Percentiles rank a stretch among this genome's conserved stretches.
Conservation (phyloP, 2,113 vertebrate species). For the Calonectris borealis region DNA sequence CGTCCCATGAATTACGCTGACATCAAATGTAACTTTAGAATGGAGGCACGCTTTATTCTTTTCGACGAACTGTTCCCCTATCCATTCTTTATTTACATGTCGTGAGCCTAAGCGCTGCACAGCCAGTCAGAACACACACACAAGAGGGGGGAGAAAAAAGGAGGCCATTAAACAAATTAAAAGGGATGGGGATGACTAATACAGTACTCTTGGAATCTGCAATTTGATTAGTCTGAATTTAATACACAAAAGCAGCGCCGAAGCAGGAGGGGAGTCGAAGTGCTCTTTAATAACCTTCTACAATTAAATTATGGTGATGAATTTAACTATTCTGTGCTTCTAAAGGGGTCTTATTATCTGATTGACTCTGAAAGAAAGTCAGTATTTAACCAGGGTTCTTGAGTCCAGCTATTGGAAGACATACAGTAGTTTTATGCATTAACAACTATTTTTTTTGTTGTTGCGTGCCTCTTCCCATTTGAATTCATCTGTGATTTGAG, state of each 20-base stretch:
- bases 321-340: constrained; percentile 76
- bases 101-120: constrained; percentile 68
- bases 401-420: constrained; percentile 53
- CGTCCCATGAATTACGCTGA: constrained; percentile 78
- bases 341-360: constrained; percentile 76
- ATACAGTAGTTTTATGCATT: constrained; percentile 57
- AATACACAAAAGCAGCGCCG: constrained; percentile 79
- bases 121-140: constrained; percentile 68
- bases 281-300: constrained; percentile 81
- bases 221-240: constrained; percentile 85
- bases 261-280: constrained; percentile 76
- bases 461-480: constrained; percentile 15
- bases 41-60: constrained; percentile 79
- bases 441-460: constrained; percentile 47
- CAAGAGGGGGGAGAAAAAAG: constrained; percentile 59
- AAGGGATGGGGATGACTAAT: constrained; percentile 81
- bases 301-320: constrained; percentile 84
- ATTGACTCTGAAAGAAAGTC: constrained; percentile 76
- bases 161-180: constrained; percentile 86
- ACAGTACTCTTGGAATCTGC: constrained; percentile 82
- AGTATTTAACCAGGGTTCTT: constrained; percentile 66
- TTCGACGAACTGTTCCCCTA: constrained; percentile 70
- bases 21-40: constrained; percentile 82
- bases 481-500: constrained; percentile 51
- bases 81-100: constrained; percentile 80